A percentile compares a stretch with the other conserved stretches of the same genome.
These are phyloP conservation scores for Campoletis sonorensis DNA, from an alignment of 1,140 invertebrate species.

Conservation along the genomic window DNA sequence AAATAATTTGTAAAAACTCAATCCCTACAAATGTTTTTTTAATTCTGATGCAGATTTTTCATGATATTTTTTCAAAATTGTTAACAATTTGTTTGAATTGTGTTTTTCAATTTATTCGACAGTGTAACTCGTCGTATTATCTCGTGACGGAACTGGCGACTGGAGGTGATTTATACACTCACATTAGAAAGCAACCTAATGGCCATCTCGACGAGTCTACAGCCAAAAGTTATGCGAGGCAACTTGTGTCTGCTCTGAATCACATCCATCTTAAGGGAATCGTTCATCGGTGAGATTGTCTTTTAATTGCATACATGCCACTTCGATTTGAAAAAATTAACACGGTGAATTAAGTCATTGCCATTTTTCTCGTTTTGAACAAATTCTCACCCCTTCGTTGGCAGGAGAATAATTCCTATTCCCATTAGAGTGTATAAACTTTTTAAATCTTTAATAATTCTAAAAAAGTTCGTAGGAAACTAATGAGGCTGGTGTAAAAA, in stretches of 20 bases:
- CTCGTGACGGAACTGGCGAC: constrained; percentile 82
- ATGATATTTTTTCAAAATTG: too few relatives aligned
- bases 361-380: too few relatives aligned
- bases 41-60: background rate
- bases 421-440: too few relatives aligned
- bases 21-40: background rate
- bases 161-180: constrained; percentile 82
- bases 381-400: background rate
- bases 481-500: too few relatives aligned
- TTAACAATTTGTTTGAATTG: background rate
- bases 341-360: too few relatives aligned
- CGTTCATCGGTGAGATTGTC: constrained; percentile 80
- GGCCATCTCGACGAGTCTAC: constrained; percentile 79
- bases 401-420: background rate
- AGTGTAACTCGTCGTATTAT: constrained; percentile 80
- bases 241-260: constrained; percentile 82
- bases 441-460: too few relatives aligned
- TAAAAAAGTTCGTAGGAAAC: too few relatives aligned
- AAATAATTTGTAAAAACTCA: too few relatives aligned
- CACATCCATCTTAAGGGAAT: constrained; percentile 83
- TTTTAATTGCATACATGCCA: background rate
- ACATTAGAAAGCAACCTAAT: constrained; percentile 78
- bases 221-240: constrained; percentile 79
- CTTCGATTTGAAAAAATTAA: background rate
- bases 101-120: constrained; percentile 50